Base-by-base conservation (phyloP, 2,888 invertebrate species). In the Silvanus unidentatus region DNA sequence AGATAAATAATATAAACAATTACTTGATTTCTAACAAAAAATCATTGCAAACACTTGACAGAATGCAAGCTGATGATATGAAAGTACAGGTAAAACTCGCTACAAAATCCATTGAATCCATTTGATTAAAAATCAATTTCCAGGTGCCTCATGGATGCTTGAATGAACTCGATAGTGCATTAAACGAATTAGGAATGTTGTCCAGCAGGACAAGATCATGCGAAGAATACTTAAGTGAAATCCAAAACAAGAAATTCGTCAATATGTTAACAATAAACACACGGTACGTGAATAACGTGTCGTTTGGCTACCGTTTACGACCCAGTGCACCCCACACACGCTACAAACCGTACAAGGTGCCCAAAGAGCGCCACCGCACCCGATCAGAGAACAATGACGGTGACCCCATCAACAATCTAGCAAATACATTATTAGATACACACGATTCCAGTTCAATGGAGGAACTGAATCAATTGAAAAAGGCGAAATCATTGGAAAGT, bases 401-500 rank as follows among this genome's bases (percentile, higher is more conserved):
- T 49, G 67, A 64, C 44, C 59, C 58, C 42, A 58, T 53, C 22
- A 42, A 49, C 37, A 52, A 55, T 16, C 47, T 55, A n/a, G 60
- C 49, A 43, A 44, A 64, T 36, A 61, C 65, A 11, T 57, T 65
- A 13, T 53, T 68, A 16, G 64, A 66, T 48, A 60, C 63, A 16
- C 60, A 63, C 39, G 50, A 63, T 15, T 58, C 58, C 16, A 54
- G 59, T 11, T 59, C 60, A 11, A 44, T 57, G 16, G 61, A 64
- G 44, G 64, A 66, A 43, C 42, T 66, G 39, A 53, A 53, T 6
- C 63, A 75, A 30, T 66, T 79, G 29, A 80, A 80, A 65, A 77
- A 79, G 49, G 78, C 80, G 48, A 79, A 79, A 61, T 81, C 80
- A 1, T 70, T 81, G 32, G 81, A 81, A 60, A 79, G 79, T 65